Evolutionary conservation across 2,888 invertebrate species (phyloP).

Genomic region (Chironomus tentans): DNA sequence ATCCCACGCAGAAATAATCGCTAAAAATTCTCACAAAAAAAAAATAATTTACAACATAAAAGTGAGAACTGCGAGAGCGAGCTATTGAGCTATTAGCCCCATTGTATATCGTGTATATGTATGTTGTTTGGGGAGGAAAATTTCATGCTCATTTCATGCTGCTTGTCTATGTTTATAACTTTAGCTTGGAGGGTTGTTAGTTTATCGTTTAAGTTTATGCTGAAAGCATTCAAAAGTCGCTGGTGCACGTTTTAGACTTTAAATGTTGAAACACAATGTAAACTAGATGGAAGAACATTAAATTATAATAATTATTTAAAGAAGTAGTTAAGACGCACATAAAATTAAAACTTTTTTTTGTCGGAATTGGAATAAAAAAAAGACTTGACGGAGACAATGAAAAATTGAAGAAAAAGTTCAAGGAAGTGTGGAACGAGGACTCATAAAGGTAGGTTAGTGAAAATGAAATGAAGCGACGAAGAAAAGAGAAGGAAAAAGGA

Average conservation of each 20-base stretch:
- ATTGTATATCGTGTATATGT: background rate
- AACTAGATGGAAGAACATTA: too few species aligned
- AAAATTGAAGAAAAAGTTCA: background rate
- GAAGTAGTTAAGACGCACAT: too few species aligned
- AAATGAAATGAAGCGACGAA: background rate
- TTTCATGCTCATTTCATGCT: background rate
- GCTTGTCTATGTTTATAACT: background rate
- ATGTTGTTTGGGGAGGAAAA: background rate
- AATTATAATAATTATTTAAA: too few species aligned
- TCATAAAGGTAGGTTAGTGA: background rate
- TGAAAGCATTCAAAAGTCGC: background rate
- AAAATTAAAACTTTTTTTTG: background rate
- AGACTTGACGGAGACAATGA: too few species aligned
- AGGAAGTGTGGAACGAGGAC: background rate
- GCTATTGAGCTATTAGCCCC: background rate
- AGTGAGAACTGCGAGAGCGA: background rate
- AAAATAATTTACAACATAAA: background rate
- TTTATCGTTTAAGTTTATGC: slow-evolving; percentile 14
- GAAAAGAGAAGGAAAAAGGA: too few species aligned
- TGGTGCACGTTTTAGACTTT: background rate
- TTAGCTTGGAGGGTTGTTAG: slow-evolving; percentile 4
- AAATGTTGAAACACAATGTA: background rate
- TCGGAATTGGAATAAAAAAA: too few species aligned
- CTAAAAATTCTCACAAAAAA: background rate
- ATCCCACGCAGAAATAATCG: background rate